phyloP scores from a whole-genome alignment of 2,888 invertebrate genomes.

The Synergus japonicus region DNA sequence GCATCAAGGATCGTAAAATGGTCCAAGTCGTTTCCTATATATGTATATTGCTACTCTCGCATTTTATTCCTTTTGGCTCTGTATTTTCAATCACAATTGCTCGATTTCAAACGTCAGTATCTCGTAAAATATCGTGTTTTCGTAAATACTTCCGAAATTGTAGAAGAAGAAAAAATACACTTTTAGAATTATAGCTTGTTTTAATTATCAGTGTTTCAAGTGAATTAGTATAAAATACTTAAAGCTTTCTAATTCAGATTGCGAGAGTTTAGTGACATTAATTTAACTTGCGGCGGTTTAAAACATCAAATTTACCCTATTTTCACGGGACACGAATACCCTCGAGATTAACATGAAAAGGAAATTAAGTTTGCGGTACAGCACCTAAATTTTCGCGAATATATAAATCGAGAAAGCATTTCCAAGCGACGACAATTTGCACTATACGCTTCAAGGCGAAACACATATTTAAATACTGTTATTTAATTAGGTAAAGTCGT shows the following conservation, averaged over 20 bases:
- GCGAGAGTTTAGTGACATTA: not conserved
- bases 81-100: not conserved
- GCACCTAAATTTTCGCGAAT: not conserved
- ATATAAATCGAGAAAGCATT: not conserved
- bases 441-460: not conserved
- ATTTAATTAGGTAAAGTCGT: not conserved
- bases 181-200: not conserved
- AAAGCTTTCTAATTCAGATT: not conserved
- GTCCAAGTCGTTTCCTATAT: no score
- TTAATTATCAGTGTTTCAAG: not conserved
- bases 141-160: not conserved
- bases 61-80: not conserved
- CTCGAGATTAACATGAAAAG: slow-evolving; percentile 29
- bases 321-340: not conserved
- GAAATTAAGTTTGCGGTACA: slow-evolving; percentile 42
- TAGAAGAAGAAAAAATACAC: not conserved
- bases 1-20: no score
- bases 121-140: not conserved
- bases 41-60: not conserved
- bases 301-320: not conserved
- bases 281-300: slow-evolving; percentile 11
- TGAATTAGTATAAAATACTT: no score
- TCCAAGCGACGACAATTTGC: not conserved
- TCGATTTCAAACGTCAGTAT: not conserved
- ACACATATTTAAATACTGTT: not conserved